phyloP scores from a whole-genome alignment of 2,797 vertebrate genomes.

The Eulemur rubriventer region DNA sequence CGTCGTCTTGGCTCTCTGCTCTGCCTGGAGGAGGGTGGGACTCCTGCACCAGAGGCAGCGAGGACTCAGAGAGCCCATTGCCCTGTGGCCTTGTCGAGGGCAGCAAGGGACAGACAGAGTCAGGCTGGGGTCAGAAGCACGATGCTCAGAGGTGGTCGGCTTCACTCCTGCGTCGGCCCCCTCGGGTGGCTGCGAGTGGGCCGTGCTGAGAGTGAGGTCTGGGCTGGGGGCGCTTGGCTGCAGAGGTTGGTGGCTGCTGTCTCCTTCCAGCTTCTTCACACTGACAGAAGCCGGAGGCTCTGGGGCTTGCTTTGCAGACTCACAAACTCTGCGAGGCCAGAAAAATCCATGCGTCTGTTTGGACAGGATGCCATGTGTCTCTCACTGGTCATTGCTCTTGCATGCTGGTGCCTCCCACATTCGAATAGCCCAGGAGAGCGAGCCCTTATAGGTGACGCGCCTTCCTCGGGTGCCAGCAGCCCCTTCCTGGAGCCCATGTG shows the following conservation, averaged over 20 bases:
- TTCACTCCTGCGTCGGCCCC: fast-evolving
- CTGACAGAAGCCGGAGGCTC: not conserved
- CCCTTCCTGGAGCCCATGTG: not conserved
- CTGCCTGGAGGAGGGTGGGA: not conserved
- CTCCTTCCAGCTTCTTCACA: not conserved
- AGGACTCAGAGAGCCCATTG: fast-evolving
- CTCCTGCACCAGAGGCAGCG: fast-evolving
- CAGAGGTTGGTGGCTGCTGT: fast-evolving
- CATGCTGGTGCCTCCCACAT: fast-evolving
- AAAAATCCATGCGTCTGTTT: fast-evolving
- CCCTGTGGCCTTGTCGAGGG: fast-evolving
- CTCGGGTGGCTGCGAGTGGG: fast-evolving
- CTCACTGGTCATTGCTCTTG: fast-evolving
- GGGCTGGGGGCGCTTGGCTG: fast-evolving
- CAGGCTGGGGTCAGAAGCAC: fast-evolving
- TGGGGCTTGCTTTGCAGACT: not conserved
- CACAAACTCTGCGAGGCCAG: not conserved
- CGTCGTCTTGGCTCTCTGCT: not conserved
- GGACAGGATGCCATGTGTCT: fast-evolving
- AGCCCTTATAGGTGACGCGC: fast-evolving
- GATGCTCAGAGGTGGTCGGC: not conserved
- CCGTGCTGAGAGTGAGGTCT: fast-evolving
- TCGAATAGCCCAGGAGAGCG: not conserved
- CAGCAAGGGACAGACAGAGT: not conserved
- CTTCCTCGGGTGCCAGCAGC: fast-evolving